Conservation (phyloP, 2,888 invertebrate species). For the Andrena camellia region DNA sequence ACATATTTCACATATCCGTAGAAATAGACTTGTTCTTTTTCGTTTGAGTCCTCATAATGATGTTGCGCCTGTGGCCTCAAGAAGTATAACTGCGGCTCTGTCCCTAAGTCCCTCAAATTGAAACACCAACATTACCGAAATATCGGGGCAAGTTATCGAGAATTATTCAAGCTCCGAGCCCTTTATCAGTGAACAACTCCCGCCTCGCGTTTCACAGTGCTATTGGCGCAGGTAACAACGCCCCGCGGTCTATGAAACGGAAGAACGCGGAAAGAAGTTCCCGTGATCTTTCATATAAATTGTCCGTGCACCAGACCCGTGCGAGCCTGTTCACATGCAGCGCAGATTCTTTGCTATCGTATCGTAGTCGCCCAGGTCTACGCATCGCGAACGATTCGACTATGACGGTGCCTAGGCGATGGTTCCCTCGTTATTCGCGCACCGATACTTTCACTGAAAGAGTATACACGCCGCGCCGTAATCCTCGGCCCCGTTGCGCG, state of each 20-base stretch:
- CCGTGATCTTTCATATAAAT: constrained; percentile 16
- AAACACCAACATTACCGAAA: too few species aligned
- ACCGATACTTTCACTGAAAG: constrained; percentile 62
- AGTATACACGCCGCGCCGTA: constrained; percentile 34
- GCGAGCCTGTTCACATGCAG: background rate
- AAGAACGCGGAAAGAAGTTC: too few species aligned
- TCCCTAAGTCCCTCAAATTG: too few species aligned
- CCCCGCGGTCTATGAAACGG: background rate
- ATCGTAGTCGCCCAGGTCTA: constrained; percentile 24
- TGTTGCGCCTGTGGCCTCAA: too few species aligned
- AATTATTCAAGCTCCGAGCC: background rate
- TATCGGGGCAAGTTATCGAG: too few species aligned
- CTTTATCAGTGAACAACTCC: background rate
- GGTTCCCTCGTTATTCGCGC: constrained; percentile 61
- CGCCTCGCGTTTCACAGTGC: background rate
- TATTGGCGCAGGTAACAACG: background rate
- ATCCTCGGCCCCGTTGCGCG: constrained; percentile 41
- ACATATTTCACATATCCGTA: too few species aligned
- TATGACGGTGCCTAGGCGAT: constrained; percentile 25
- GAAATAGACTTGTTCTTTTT: too few species aligned
- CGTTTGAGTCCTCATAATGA: too few species aligned
- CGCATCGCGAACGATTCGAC: constrained; percentile 26
- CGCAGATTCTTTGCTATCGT: constrained; percentile 41
- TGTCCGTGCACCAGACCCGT: background rate
- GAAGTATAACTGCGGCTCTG: too few species aligned